phyloP scores from a whole-genome alignment of 2,113 vertebrate species.

The Procavia capensis region DNA sequence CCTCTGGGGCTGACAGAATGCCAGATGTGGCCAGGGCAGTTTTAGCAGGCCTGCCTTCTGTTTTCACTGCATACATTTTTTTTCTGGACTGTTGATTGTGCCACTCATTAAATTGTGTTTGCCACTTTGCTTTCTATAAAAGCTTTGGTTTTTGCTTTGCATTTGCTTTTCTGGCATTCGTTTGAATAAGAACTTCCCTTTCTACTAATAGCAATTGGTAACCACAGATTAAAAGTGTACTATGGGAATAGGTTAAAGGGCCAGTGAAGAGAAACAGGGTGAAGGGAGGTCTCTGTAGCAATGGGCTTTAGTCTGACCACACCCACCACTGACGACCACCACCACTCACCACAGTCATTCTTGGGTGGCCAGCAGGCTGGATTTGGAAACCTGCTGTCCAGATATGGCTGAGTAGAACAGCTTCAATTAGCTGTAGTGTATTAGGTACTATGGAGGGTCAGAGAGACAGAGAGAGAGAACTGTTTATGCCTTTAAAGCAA shows the following conservation, averaged over 20 bases:
- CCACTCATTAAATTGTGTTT: constrained; percentile 44
- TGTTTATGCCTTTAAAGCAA: constrained; percentile 1
- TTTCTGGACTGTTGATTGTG: constrained; percentile 31
- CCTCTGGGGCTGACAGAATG: not conserved
- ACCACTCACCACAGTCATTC: not conserved
- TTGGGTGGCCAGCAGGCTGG: constrained; percentile 26
- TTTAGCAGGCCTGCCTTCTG: constrained; percentile 37
- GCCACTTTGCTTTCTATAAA: constrained; percentile 44
- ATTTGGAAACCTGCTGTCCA: constrained; percentile 46
- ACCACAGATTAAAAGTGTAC: not conserved
- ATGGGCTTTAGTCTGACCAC: not conserved
- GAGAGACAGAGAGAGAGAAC: not conserved
- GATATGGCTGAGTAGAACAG: constrained; percentile 26
- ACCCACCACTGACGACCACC: not conserved
- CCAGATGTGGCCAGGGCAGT: not conserved
- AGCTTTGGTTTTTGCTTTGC: constrained; percentile 57
- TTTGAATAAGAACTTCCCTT: constrained; percentile 51
- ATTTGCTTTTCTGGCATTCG: not conserved
- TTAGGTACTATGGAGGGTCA: not conserved
- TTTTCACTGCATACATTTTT: constrained; percentile 33
- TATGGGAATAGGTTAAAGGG: not conserved
- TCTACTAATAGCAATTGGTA: not conserved
- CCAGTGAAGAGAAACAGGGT: not conserved
- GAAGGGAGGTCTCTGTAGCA: not conserved
- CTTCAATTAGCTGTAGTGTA: constrained; percentile 11